Conservation (phyloP, 1,140 invertebrate species). For the Drosophila hydei region DNA sequence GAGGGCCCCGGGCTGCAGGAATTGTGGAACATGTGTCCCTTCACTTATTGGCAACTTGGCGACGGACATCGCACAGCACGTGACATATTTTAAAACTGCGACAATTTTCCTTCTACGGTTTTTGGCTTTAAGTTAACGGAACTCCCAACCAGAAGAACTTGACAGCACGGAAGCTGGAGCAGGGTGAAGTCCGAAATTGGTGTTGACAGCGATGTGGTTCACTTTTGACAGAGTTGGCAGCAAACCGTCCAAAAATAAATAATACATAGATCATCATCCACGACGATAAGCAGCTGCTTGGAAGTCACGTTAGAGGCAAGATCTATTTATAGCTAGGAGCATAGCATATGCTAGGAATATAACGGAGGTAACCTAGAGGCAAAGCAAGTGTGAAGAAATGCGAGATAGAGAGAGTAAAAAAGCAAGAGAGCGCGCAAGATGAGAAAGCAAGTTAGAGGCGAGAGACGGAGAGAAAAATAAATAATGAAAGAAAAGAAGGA, state of each 20-base stretch:
- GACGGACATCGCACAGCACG: conserved; percentile 58
- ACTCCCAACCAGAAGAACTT: conserved; percentile 18
- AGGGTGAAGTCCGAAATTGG: conserved; percentile 18
- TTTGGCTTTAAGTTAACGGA: conserved; percentile 42
- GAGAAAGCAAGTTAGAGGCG: no score
- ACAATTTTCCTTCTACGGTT: conserved; percentile 24
- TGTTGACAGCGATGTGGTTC: conserved; percentile 56
- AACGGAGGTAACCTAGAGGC: no score
- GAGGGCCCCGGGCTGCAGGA: background rate
- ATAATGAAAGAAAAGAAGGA: no score
- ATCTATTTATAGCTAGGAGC: background rate
- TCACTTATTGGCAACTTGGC: conserved; percentile 65
- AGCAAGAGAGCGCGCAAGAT: background rate
- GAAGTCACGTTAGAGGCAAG: background rate
- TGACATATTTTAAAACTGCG: conserved; percentile 68
- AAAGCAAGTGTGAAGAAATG: no score
- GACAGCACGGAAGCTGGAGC: background rate
- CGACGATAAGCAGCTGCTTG: background rate
- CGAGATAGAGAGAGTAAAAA: background rate
- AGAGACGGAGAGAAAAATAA: no score
- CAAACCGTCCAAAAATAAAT: conserved; percentile 1
- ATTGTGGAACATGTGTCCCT: conserved; percentile 71
- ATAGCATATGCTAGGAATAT: background rate
- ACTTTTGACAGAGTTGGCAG: conserved; percentile 23
- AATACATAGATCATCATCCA: background rate